Percentiles rank a stretch among this genome's conserved stretches.
Conservation (phyloP, 2,888 invertebrate species). For the Mamestra brassicae region DNA sequence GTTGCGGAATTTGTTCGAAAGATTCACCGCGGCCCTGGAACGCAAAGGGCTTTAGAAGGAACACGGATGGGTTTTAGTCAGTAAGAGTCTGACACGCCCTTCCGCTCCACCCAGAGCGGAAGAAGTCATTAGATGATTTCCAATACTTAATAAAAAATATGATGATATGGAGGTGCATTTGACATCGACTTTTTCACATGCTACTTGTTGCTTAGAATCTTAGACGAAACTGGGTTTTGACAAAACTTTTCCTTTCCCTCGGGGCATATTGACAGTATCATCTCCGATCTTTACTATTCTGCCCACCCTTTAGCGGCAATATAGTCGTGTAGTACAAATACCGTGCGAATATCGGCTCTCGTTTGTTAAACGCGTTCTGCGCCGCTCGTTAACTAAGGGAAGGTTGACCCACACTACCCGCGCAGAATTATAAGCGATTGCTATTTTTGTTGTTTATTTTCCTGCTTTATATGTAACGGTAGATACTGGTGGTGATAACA, state of each 20-base stretch:
- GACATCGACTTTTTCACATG: background rate
- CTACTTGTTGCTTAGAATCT: conserved; percentile 4
- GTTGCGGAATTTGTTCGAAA: too few species aligned
- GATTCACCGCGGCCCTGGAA: too few species aligned
- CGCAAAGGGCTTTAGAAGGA: too few species aligned
- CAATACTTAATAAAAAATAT: too few species aligned
- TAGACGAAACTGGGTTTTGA: background rate
- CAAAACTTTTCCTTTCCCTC: background rate
- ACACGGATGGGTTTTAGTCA: too few species aligned
- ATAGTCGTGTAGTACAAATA: conserved; percentile 34
- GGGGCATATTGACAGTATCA: conserved; percentile 7
- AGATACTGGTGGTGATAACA: background rate
- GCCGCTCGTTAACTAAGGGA: conserved; percentile 49
- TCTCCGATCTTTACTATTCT: conserved; percentile 26
- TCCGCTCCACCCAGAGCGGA: too few species aligned
- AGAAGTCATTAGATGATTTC: too few species aligned
- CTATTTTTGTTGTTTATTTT: conserved; percentile 44
- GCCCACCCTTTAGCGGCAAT: conserved; percentile 7
- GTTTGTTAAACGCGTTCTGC: conserved; percentile 51
- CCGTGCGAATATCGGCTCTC: conserved; percentile 33
- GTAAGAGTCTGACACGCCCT: too few species aligned
- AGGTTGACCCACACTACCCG: conserved; percentile 45
- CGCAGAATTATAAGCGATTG: conserved; percentile 51
- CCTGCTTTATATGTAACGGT: conserved; percentile 6
- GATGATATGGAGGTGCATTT: background rate